These are phyloP conservation scores for Homalodisca vitripennis DNA, from an alignment of 1,140 invertebrate species.

Conservation along the genomic window DNA sequence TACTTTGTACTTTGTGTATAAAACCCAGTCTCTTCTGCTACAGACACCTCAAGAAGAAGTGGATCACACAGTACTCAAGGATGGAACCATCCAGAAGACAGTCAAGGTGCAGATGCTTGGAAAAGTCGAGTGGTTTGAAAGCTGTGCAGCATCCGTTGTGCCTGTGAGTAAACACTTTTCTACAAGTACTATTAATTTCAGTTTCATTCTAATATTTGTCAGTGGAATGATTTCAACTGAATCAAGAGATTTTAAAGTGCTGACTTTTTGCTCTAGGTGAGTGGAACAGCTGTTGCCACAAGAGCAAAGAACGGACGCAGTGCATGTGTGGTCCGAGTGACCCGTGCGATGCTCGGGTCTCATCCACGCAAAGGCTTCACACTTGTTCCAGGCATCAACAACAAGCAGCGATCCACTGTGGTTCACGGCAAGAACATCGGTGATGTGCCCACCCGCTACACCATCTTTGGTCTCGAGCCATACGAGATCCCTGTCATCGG, in stretches of 20 bases:
- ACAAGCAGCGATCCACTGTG: slow-evolving; percentile 56
- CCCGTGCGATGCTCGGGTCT: slow-evolving; percentile 58
- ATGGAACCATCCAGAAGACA: slow-evolving; percentile 58
- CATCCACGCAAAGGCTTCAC: slow-evolving; percentile 57
- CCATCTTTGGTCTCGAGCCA: slow-evolving; percentile 62
- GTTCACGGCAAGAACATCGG: slow-evolving; percentile 59
- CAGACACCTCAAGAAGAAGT: slow-evolving; percentile 54
- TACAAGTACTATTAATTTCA: no score
- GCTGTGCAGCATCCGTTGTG: slow-evolving; percentile 56
- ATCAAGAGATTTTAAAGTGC: not conserved
- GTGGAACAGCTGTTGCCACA: slow-evolving; percentile 55
- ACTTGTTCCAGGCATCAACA: slow-evolving; percentile 61
- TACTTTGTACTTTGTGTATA: no score
- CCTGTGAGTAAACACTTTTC: no score
- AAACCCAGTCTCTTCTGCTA: slow-evolving; percentile 40
- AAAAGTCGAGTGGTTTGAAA: slow-evolving; percentile 66
- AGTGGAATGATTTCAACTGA: not conserved
- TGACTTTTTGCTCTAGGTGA: slow-evolving; percentile 43
- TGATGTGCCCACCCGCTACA: slow-evolving; percentile 67
- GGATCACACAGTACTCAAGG: slow-evolving; percentile 45
- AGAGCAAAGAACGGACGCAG: slow-evolving; percentile 51
- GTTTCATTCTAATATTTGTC: no score
- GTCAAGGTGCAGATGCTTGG: slow-evolving; percentile 61
- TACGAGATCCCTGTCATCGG: slow-evolving; percentile 74
- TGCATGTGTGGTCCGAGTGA: slow-evolving; percentile 54